These are phyloP conservation scores for Cyrtodaria siliqua DNA, from an alignment of 2,888 invertebrate species.

Conservation along the genomic window DNA sequence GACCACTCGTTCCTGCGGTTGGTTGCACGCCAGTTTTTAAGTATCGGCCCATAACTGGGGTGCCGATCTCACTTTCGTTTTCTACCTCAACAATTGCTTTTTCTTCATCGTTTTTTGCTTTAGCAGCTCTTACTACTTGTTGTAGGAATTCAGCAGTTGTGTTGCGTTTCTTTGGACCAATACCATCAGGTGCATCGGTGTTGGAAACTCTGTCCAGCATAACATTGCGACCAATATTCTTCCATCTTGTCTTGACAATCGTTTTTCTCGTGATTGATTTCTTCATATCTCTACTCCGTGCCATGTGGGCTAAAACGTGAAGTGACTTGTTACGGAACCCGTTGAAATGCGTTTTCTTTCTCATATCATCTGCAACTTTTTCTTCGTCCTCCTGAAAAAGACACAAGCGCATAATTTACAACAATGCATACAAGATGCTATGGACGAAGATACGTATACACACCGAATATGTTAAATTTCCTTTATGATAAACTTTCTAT, in stretches of 20 bases:
- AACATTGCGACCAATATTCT: background rate
- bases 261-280: conserved; percentile 21
- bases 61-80: background rate
- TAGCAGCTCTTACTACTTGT: background rate
- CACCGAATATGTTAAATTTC: too few species aligned
- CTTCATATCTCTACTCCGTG: conserved; percentile 21
- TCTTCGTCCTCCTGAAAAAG: conserved; percentile 18
- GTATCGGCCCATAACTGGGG: background rate
- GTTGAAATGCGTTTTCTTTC: conserved; percentile 42
- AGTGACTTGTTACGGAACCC: conserved; percentile 43
- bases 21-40: too few species aligned
- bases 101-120: conserved; percentile 10
- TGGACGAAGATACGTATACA: too few species aligned
- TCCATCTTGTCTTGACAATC: conserved; percentile 2
- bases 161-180: too few species aligned
- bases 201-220: background rate
- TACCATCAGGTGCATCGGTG: background rate
- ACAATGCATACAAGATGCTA: too few species aligned
- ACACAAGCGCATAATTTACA: too few species aligned
- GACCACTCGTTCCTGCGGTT: too few species aligned
- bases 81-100: background rate
- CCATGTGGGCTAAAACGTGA: conserved; percentile 33
- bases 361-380: background rate
- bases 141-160: too few species aligned
- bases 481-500: too few species aligned